Percentiles rank a stretch among this genome's conserved stretches.
Evolutionary conservation across 2,888 invertebrate species (phyloP).

Genomic region (Acanthoscelides obtectus): DNA sequence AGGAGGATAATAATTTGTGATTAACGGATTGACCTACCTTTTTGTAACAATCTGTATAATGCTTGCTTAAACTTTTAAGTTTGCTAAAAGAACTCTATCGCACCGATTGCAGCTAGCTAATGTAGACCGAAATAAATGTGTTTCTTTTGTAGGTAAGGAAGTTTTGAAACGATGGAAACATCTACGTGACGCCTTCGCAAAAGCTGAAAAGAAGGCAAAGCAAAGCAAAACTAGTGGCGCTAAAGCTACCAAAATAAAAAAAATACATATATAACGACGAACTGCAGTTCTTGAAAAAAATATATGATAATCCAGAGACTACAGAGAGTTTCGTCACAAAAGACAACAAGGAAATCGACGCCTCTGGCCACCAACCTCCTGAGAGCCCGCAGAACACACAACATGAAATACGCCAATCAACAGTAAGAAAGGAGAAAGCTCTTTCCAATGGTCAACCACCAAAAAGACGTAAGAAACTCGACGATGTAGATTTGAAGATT

Average conservation of each 20-base stretch:
- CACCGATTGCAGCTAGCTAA: no score
- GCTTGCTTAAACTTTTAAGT: no score
- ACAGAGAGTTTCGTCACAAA: slow-evolving; percentile 3
- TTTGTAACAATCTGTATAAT: no score
- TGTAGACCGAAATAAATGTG: no score
- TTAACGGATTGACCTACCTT: no score
- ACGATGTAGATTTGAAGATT: slow-evolving; percentile 2
- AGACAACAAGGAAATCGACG: slow-evolving; percentile 1
- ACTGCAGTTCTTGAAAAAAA: slow-evolving; percentile 3
- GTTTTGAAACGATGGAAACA: slow-evolving; percentile 3
- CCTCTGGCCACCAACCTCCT: slow-evolving; percentile 1
- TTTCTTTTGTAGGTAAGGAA: slow-evolving; percentile 4
- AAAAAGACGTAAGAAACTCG: slow-evolving; percentile 1
- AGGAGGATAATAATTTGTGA: no score
- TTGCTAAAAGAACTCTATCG: no score
- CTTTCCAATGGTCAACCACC: not conserved
- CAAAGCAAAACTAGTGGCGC: slow-evolving; percentile 4
- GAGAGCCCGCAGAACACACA: not conserved
- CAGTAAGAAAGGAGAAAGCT: slow-evolving; percentile 1
- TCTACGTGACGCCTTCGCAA: slow-evolving; percentile 3
- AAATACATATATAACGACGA: slow-evolving; percentile 2
- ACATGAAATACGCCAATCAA: slow-evolving; percentile 1
- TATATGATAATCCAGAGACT: slow-evolving; percentile 1
- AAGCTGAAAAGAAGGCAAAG: slow-evolving; percentile 2
- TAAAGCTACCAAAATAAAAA: slow-evolving; percentile 1